Evolutionary conservation across 2,113 vertebrate species (phyloP).

Genomic region (Muntiacus muntjak): DNA sequence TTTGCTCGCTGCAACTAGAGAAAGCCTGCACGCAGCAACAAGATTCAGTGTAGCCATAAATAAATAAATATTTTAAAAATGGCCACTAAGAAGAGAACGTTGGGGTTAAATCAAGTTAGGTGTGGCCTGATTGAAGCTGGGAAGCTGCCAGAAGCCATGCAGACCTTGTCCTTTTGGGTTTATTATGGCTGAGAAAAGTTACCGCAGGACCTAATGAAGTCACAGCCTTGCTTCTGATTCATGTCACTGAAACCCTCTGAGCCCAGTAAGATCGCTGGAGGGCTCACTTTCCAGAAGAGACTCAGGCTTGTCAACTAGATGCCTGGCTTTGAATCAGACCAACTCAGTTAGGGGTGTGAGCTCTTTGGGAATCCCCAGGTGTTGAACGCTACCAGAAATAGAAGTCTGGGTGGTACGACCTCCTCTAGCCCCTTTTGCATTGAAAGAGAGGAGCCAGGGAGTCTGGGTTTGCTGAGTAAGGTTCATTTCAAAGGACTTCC

Average conservation of each 20-base stretch:
- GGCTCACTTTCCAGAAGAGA: neutral
- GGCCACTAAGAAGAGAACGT: neutral
- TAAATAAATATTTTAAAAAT: neutral
- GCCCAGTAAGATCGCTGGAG: neutral
- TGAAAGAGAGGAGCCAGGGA: neutral
- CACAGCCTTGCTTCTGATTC: neutral
- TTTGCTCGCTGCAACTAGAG: neutral
- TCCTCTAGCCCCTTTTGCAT: neutral
- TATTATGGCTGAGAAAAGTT: too few species aligned
- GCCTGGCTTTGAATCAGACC: neutral
- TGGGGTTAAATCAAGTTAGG: neutral
- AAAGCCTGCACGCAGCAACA: neutral
- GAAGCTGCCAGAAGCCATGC: neutral
- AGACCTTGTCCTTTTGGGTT: neutral
- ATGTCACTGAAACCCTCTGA: neutral
- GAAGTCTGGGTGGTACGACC: neutral
- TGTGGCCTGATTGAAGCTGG: neutral
- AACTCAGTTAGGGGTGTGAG: neutral
- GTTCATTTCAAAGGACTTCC: neutral
- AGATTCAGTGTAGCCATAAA: neutral
- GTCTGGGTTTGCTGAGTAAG: neutral
- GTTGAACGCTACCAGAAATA: neutral
- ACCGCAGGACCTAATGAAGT: neutral
- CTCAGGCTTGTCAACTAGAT: neutral
- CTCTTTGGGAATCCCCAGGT: neutral